phyloP scores from a whole-genome alignment of 2,113 vertebrate species.

The Strix uralensis region DNA sequence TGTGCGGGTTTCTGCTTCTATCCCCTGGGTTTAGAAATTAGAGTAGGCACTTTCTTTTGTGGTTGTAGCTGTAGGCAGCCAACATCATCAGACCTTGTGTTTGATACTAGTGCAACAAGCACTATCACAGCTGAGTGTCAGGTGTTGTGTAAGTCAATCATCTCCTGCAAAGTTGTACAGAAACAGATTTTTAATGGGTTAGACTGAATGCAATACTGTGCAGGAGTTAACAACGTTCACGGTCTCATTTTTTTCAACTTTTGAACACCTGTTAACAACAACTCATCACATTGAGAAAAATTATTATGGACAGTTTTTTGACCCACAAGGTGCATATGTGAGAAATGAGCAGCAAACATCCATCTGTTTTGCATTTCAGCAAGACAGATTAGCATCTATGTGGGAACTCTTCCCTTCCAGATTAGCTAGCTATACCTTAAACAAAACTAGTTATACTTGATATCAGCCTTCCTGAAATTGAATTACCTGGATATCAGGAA shows the following conservation, averaged over 20 bases:
- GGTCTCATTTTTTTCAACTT: not conserved
- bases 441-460: not conserved
- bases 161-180: not conserved
- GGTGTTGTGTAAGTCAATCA: accelerated
- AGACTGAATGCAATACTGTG: not conserved
- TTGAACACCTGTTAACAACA: not conserved
- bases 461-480: not conserved
- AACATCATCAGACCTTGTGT: not conserved
- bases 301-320: not conserved
- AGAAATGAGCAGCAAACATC: not conserved
- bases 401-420: not conserved
- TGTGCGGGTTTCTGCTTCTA: not conserved
- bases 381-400: not conserved
- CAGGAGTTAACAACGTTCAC: not conserved
- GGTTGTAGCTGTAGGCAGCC: not conserved
- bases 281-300: not conserved
- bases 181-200: not conserved
- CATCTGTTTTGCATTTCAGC: not conserved
- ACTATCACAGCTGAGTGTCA: not conserved
- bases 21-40: not conserved
- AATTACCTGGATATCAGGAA: not conserved
- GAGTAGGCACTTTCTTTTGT: not conserved
- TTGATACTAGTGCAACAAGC: not conserved
- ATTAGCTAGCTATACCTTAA: not conserved
- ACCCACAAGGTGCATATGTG: not conserved